phyloP scores from a whole-genome alignment of 2,888 invertebrate genomes.

The Amphiduros pacificus region DNA sequence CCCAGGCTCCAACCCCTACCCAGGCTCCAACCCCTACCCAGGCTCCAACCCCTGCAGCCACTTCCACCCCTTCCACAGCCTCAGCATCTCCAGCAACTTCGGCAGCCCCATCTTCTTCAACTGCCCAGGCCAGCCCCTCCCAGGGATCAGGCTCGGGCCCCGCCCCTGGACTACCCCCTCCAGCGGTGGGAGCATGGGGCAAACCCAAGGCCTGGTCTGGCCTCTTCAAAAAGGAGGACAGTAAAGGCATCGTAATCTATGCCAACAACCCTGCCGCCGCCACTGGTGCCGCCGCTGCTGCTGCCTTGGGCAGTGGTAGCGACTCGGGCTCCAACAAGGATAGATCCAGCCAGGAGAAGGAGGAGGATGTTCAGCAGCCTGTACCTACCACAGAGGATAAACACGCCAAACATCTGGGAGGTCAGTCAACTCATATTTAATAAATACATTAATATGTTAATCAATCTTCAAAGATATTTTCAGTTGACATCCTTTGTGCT shows the following conservation, averaged over 20 bases:
- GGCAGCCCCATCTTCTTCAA: no score
- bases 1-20: no score
- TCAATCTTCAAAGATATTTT: no score
- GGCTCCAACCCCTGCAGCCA: no score
- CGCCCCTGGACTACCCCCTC: no score
- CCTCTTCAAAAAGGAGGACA: slow-evolving; percentile 1
- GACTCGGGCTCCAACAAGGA: not conserved
- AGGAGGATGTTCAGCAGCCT: slow-evolving; percentile 2
- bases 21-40: no score
- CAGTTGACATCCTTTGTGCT: not conserved
- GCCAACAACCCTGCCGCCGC: not conserved
- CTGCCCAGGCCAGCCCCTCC: no score
- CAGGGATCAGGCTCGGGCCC: no score
- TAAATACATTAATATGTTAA: not conserved
- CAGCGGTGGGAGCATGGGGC: no score
- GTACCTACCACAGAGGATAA: slow-evolving; percentile 19
- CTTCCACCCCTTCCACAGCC: no score
- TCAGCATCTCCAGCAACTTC: no score
- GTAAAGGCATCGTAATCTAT: not conserved
- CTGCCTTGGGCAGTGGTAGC: not conserved
- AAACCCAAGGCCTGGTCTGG: slow-evolving; percentile 5
- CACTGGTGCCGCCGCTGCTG: not conserved
- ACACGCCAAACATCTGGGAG: slow-evolving; percentile 15
- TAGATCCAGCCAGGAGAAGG: not conserved
- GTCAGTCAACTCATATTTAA: not conserved